Evolutionary conservation across 2,113 vertebrate genomes (phyloP).

Genomic region (Catagonus wagneri): DNA sequence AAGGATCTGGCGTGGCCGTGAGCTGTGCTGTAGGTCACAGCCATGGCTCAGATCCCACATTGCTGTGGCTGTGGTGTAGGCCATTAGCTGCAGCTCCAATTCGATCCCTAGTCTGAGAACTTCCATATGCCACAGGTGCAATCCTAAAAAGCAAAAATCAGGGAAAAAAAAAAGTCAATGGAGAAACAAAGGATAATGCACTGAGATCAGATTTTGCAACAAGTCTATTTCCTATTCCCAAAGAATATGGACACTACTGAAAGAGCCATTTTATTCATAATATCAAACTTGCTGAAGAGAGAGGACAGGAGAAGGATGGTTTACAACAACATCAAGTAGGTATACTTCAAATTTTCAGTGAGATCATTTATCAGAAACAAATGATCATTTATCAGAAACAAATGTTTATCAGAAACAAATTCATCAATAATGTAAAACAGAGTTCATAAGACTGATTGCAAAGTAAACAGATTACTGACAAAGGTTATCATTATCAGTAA

Average conservation of each 20-base stretch:
- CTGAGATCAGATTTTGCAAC: not conserved
- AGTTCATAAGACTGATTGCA: not conserved
- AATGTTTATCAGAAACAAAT: constrained; percentile 44
- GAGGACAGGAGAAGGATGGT: not conserved
- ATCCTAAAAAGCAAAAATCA: too few relatives aligned
- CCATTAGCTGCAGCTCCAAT: too few relatives aligned
- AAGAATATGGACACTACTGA: not conserved
- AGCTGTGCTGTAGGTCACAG: too few relatives aligned
- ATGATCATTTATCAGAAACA: not conserved
- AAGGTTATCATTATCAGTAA: not conserved
- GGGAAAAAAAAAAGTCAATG: not conserved
- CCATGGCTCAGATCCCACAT: too few relatives aligned
- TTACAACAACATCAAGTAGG: not conserved
- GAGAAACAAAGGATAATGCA: constrained; percentile 7
- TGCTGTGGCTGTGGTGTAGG: too few relatives aligned
- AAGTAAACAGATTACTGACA: not conserved
- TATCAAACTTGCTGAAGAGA: not conserved
- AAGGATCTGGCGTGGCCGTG: too few relatives aligned
- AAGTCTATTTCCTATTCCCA: not conserved
- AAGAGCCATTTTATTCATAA: not conserved
- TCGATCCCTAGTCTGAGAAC: too few relatives aligned
- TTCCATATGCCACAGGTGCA: too few relatives aligned
- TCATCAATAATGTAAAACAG: not conserved
- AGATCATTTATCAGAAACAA: constrained; percentile 40
- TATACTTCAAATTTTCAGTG: not conserved